Evolutionary conservation across 2,888 invertebrate genomes (phyloP).

Genomic region (Metallyticus violacea): DNA sequence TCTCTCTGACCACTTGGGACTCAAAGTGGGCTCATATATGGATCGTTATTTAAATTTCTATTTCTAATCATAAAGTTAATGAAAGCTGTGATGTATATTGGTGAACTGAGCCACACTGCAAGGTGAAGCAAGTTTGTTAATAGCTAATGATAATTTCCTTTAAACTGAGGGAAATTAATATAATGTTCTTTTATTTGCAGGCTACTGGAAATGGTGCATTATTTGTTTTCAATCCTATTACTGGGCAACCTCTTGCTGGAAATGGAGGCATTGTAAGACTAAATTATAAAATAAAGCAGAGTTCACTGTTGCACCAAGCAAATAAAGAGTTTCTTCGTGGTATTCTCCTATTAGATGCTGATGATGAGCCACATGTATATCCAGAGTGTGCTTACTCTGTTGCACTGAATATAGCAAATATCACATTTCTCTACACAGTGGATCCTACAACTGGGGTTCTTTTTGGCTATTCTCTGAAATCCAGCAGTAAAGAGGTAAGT

Average conservation of each 20-base stretch:
- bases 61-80: too few relatives aligned
- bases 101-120: too few relatives aligned
- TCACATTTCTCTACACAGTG: conserved; percentile 64
- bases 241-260: conserved; percentile 60
- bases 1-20: too few relatives aligned
- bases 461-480: conserved; percentile 59
- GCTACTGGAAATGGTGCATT: conserved; percentile 65
- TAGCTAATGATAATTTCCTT: not conserved
- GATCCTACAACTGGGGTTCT: conserved; percentile 57
- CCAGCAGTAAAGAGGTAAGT: conserved; percentile 46
- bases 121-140: not conserved
- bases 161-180: not conserved
- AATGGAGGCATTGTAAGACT: conserved; percentile 49
- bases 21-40: too few relatives aligned
- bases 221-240: conserved; percentile 86
- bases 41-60: too few relatives aligned
- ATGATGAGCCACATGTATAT: conserved; percentile 64
- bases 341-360: conserved; percentile 68
- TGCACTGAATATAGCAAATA: conserved; percentile 51
- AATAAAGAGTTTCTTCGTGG: conserved; percentile 76
- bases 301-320: conserved; percentile 64
- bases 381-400: conserved; percentile 56
- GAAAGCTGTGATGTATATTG: too few relatives aligned
- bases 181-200: conserved; percentile 45
- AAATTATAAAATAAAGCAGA: conserved; percentile 69